Base-by-base conservation (phyloP, 2,888 invertebrate species). In the Drosophila engyochracea region DNA sequence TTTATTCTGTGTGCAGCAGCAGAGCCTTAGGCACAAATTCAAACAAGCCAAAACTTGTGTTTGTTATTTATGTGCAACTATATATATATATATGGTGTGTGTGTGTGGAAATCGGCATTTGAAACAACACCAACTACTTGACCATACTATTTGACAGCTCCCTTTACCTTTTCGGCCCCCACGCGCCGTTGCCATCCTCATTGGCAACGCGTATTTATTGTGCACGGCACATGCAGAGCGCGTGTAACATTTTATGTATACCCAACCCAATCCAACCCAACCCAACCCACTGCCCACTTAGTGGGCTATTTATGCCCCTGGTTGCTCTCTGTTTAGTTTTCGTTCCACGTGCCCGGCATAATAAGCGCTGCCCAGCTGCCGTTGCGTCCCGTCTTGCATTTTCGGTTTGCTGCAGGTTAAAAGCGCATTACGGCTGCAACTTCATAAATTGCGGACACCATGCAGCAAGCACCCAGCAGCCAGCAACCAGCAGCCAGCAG, bases 341-440 rank as follows among this genome's bases (percentile, higher is more conserved):
- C 52, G 72, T 57, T 71, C 75, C 90, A 87, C 86, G 90, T 87
- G 88, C 82, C 58, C 54, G 70, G 88, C 90, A 90, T 87, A 87
- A 85, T 87, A 87, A 87, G 72, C 58, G 60, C 60, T 54, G 59
- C 63, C 69, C 57, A 60, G 49, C 57, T 57, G 66, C 60, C 54
- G 44, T 37, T 55, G 66, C 68, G 33, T 54, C 60, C 58, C 52
- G 61, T 1, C 44, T 52, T 3, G 65, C 74, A 66, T 67, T 72
- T 64, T 37, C 59, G 54, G 35, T 35, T 39, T 41, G 89, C 86
- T 86, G 79, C 90, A 87, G 86, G 86, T 87, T 90, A 87, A 87
- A 90, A 87, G 85, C 86, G 86, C 86, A 87, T 87, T 88, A 90
- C 83, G 78, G 83, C 77, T 83, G 76, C 80, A 87, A 87, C 83